Percentiles rank a stretch among this genome's conserved stretches.
Conservation (phyloP, 2,113 vertebrate species). For the Platycercus adscitus region DNA sequence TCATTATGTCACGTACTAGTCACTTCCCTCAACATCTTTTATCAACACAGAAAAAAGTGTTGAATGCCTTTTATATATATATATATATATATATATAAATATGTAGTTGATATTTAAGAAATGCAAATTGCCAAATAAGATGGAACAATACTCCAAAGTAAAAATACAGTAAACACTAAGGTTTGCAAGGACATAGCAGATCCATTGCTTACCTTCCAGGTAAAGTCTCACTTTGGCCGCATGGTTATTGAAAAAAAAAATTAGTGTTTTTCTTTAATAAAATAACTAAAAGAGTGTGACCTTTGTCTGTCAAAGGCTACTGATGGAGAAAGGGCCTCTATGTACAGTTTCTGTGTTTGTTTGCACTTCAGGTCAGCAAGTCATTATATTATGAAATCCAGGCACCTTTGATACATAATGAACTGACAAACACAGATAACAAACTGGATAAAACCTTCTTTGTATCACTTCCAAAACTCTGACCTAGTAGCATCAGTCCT, state of each 20-base stretch:
- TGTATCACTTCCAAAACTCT: constrained; percentile 42
- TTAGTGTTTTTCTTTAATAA: not conserved
- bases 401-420: constrained; percentile 57
- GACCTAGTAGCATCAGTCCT: constrained; percentile 1
- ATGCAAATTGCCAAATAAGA: not conserved
- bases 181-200: not conserved
- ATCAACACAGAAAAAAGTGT: not conserved
- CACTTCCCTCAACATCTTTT: not conserved
- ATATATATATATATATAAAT: not conserved
- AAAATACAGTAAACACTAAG: not conserved
- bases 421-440: constrained; percentile 67
- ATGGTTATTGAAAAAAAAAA: not conserved
- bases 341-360: constrained; percentile 51
- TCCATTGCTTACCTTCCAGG: not conserved
- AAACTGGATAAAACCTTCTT: constrained; percentile 41
- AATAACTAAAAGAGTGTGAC: not conserved
- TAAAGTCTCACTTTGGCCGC: not conserved
- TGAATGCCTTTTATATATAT: not conserved
- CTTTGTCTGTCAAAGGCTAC: constrained; percentile 31
- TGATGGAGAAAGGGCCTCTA: not conserved
- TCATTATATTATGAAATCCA: constrained; percentile 56
- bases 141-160: not conserved
- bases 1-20: not conserved
- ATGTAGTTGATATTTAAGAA: not conserved
- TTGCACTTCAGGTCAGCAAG: constrained; percentile 63